Evolutionary conservation across 2,797 vertebrate genomes (phyloP).

Genomic region (Phrynocephalus guinanensis): DNA sequence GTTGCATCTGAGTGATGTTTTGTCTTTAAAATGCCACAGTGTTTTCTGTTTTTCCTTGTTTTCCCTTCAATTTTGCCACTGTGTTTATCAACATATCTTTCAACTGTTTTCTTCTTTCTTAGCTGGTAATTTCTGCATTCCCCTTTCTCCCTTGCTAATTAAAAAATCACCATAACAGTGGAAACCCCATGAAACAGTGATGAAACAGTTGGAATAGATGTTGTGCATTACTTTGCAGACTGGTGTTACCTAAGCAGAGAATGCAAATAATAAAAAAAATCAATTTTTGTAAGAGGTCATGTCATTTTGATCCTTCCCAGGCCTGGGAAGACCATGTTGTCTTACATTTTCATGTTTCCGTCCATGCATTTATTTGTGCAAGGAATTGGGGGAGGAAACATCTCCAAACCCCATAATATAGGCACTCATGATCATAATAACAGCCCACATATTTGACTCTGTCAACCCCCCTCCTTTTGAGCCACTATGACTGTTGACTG

Average conservation of each 20-base stretch:
- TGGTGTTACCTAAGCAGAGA: neutral
- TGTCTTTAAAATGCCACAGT: too few relatives aligned
- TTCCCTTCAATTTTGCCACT: too few relatives aligned
- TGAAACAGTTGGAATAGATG: neutral
- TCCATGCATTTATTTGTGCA: neutral
- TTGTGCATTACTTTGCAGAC: neutral
- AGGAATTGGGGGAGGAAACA: too few relatives aligned
- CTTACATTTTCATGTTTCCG: neutral
- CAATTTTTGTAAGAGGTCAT: neutral
- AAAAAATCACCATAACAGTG: neutral
- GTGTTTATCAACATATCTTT: neutral
- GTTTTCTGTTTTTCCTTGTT: too few relatives aligned
- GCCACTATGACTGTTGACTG: too few relatives aligned
- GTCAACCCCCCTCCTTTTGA: neutral
- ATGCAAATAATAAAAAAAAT: too few relatives aligned
- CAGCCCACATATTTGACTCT: neutral
- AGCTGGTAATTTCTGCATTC: neutral
- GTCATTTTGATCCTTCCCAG: neutral
- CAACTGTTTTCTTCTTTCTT: neutral
- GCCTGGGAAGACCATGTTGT: neutral
- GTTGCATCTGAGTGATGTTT: too few relatives aligned
- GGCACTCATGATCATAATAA: neutral
- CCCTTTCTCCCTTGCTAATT: too few relatives aligned
- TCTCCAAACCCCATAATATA: neutral
- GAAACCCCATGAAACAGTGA: neutral